phyloP scores from a whole-genome alignment of 2,113 vertebrate genomes.

The Edolisoma coerulescens region DNA sequence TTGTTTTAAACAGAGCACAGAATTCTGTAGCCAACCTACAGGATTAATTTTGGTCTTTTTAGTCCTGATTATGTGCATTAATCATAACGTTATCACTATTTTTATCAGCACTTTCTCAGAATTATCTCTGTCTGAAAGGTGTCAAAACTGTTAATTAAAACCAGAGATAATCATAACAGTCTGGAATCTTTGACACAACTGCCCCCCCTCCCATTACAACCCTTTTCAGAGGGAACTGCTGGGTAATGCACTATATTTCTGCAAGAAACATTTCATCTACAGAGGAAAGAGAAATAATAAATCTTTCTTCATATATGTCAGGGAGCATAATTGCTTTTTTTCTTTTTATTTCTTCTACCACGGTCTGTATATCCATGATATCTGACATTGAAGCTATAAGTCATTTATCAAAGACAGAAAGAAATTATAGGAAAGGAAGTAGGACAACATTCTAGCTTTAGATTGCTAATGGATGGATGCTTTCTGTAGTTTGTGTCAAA shows the following conservation, averaged over 20 bases:
- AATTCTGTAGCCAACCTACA: not conserved
- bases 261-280: not conserved
- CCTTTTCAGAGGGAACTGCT: not conserved
- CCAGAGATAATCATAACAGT: not conserved
- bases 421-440: not conserved
- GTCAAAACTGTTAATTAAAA: not conserved
- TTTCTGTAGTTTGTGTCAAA: conserved; percentile 12
- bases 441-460: not conserved
- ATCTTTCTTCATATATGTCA: not conserved
- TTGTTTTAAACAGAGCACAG: not conserved
- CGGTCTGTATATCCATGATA: not conserved
- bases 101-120: not conserved
- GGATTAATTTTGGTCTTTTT: not conserved
- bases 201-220: not conserved
- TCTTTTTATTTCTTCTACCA: not conserved
- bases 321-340: not conserved
- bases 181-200: not conserved
- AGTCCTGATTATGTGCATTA: not conserved
- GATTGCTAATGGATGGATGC: not conserved
- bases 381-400: not conserved
- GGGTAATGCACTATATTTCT: not conserved
- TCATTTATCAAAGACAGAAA: conserved; percentile 15
- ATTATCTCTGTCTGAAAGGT: not conserved
- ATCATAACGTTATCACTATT: not conserved
- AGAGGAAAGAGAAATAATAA: not conserved